Percentiles rank a stretch among this genome's conserved stretches.
Conservation (phyloP, 2,797 vertebrate genomes). For the Sebastes cheni region DNA sequence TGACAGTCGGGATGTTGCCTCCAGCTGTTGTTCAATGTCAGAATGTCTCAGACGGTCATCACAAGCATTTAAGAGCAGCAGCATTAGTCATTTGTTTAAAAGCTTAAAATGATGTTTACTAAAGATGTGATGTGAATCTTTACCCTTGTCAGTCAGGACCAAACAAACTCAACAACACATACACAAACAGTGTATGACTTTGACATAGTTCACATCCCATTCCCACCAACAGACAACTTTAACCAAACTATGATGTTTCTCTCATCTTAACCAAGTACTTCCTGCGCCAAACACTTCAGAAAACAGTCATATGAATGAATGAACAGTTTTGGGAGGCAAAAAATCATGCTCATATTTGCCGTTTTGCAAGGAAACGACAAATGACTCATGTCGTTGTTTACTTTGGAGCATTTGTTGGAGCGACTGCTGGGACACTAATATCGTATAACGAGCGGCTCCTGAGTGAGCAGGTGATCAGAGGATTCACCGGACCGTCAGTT, state of each 20-base stretch:
- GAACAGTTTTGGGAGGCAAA: background rate
- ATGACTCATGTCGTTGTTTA: background rate
- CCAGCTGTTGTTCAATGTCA: background rate
- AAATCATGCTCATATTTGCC: background rate
- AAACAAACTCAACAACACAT: slow-evolving; percentile 13
- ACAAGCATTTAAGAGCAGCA: background rate
- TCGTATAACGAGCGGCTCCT: slow-evolving; percentile 4
- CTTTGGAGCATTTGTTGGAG: background rate
- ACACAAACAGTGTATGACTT: background rate
- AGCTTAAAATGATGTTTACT: background rate
- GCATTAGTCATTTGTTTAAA: slow-evolving; percentile 19
- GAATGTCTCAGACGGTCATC: background rate
- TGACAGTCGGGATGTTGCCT: slow-evolving; percentile 43
- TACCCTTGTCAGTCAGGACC: background rate
- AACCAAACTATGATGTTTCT: background rate
- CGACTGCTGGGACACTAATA: background rate
- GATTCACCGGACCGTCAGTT: slow-evolving; percentile 34
- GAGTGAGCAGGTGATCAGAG: slow-evolving; percentile 49
- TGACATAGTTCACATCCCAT: background rate
- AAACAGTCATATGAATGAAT: background rate
- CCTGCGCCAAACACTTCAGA: background rate
- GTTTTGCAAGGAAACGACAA: background rate
- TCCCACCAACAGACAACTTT: background rate
- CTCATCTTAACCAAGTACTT: background rate
- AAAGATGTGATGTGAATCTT: background rate